Evolutionary conservation across 2,888 invertebrate genomes (phyloP).

Genomic region (Galerucella pusilla): DNA sequence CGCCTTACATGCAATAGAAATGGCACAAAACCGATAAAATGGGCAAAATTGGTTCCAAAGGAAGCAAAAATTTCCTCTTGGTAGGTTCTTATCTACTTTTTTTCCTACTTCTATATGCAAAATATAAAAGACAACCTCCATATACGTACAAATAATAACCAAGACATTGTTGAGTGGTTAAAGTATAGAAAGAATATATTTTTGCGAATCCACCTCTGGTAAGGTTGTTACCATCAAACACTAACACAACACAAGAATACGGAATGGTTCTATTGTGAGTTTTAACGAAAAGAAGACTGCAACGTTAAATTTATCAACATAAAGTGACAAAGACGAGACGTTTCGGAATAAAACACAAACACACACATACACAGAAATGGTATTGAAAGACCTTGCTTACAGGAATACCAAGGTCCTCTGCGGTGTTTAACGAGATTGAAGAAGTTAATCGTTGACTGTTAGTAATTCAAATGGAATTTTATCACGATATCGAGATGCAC

Average conservation of each 20-base stretch:
- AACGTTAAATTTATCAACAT: slow-evolving; percentile 24
- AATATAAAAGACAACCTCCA: too few species aligned
- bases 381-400: slow-evolving; percentile 43
- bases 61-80: too few species aligned
- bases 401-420: slow-evolving; percentile 47
- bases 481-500: slow-evolving; percentile 27
- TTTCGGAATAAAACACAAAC: slow-evolving; percentile 15
- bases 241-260: slow-evolving; percentile 22
- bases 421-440: slow-evolving; percentile 44
- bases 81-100: too few species aligned
- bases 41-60: too few species aligned
- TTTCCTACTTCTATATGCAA: too few species aligned
- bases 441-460: slow-evolving; percentile 30
- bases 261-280: slow-evolving; percentile 21
- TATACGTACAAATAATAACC: too few species aligned
- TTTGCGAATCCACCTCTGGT: not conserved
- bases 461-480: slow-evolving; percentile 31
- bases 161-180: too few species aligned
- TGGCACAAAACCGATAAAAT: too few species aligned
- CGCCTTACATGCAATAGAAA: too few species aligned
- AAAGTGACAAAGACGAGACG: slow-evolving; percentile 24
- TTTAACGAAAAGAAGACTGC: slow-evolving; percentile 22
- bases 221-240: slow-evolving; percentile 12
- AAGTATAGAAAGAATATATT: not conserved
- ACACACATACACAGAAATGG: slow-evolving; percentile 2